These are phyloP conservation scores for Colistium nudipinnis DNA, from an alignment of 2,113 vertebrate species.

Conservation along the genomic window DNA sequence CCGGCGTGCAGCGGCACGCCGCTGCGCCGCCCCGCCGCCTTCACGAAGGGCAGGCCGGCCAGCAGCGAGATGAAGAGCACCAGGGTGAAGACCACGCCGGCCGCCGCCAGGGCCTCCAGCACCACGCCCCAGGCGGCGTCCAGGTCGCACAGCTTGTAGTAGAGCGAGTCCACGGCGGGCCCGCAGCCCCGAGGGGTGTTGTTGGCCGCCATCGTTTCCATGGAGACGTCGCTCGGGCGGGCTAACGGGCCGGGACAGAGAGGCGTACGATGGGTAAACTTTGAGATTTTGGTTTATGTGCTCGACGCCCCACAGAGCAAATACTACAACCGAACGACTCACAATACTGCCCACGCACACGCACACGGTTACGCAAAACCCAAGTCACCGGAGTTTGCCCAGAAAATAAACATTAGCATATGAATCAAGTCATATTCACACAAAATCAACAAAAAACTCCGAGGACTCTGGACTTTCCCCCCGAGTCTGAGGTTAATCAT, in stretches of 20 bases:
- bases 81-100: conserved; percentile 83
- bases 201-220: conserved; percentile 48
- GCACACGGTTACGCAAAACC: too few relatives aligned
- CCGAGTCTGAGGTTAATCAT: neutral
- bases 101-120: conserved; percentile 87
- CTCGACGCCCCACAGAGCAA: neutral
- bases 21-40: conserved; percentile 80
- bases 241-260: conserved; percentile 7
- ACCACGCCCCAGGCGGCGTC: conserved; percentile 87
- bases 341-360: neutral
- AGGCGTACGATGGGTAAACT: neutral
- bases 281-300: neutral
- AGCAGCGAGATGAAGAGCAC: conserved; percentile 88
- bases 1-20: conserved; percentile 83
- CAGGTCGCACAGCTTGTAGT: conserved; percentile 92
- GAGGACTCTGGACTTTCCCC: too few relatives aligned
- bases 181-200: conserved; percentile 82
- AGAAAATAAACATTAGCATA: too few relatives aligned
- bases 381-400: too few relatives aligned
- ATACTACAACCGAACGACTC: neutral
- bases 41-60: conserved; percentile 89
- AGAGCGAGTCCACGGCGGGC: conserved; percentile 83
- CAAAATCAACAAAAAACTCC: too few relatives aligned
- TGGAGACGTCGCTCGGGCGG: conserved; percentile 6
- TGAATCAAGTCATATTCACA: too few relatives aligned